Conservation (phyloP, 2,888 invertebrate species). For the Napeogenes inachia region DNA sequence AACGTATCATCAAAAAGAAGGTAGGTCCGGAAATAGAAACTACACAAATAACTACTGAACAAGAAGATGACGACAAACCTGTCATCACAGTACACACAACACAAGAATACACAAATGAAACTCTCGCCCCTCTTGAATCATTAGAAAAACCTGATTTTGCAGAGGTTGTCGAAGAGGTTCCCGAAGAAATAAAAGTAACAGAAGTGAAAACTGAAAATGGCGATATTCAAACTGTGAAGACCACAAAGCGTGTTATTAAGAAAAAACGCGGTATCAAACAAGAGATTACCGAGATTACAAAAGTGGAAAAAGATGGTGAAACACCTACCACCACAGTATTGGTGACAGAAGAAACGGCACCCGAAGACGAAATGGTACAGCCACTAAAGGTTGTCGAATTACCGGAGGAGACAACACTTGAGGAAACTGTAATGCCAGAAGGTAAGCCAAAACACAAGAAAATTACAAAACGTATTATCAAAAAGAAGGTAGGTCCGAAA, state of each 20-base stretch:
- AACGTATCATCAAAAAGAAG: constrained; percentile 41
- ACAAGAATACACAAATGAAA: constrained; percentile 27
- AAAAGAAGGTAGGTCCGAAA: constrained; percentile 36
- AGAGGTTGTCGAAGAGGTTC: constrained; percentile 28
- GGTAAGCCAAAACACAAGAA: constrained; percentile 43
- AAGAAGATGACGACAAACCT: constrained; percentile 52
- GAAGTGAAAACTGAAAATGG: constrained; percentile 35
- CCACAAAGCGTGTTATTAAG: constrained; percentile 40
- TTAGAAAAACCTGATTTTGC: constrained; percentile 30
- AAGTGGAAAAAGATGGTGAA: constrained; percentile 31
- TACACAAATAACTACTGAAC: constrained; percentile 32
- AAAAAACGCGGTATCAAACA: constrained; percentile 31
- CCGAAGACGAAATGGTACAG: constrained; percentile 47
- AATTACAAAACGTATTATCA: constrained; percentile 42
- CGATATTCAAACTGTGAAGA: constrained; percentile 33
- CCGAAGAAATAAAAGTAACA: constrained; percentile 36
- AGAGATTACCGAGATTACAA: constrained; percentile 36
- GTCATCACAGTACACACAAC: constrained; percentile 30
- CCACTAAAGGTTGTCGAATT: constrained; percentile 37
- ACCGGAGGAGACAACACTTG: constrained; percentile 35
- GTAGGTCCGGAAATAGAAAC: constrained; percentile 39
- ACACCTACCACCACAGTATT: constrained; percentile 36
- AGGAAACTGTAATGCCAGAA: constrained; percentile 43
- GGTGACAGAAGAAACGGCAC: constrained; percentile 20
- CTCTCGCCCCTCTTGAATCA: constrained; percentile 22